Evolutionary conservation across 2,113 vertebrate species (phyloP).

Genomic region (Chunga burmeisteri): DNA sequence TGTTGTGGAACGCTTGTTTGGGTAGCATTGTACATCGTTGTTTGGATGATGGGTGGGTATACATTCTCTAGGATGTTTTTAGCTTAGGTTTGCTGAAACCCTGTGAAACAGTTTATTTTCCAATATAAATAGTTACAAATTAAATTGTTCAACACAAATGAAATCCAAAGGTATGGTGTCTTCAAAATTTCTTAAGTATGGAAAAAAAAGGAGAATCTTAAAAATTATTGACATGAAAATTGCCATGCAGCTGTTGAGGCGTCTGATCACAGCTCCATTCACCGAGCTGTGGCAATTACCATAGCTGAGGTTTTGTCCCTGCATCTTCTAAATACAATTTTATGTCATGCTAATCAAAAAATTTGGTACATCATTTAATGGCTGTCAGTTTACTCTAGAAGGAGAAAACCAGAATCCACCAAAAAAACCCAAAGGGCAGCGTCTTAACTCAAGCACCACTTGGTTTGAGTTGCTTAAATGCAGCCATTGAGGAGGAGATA

Average conservation of each 20-base stretch:
- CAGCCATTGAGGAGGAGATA: not conserved
- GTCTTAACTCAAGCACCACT: not conserved
- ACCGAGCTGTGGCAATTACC: not conserved
- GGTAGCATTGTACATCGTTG: not conserved
- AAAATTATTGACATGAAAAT: not conserved
- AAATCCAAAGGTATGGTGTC: not conserved
- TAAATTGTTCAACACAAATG: not conserved
- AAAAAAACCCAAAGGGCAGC: not conserved
- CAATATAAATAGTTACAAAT: not conserved
- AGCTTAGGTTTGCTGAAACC: not conserved
- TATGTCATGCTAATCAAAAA: not conserved
- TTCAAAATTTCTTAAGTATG: not conserved
- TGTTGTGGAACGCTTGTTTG: not conserved
- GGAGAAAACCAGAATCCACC: not conserved
- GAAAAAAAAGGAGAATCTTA: not conserved
- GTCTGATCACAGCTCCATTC: not conserved
- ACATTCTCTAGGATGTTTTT: not conserved
- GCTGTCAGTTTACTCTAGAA: not conserved
- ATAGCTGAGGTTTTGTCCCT: not conserved
- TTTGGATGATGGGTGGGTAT: not conserved
- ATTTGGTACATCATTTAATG: not conserved
- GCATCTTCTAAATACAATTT: not conserved
- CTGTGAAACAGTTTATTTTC: not conserved
- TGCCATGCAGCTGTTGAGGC: not conserved
- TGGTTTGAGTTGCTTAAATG: not conserved